These are phyloP conservation scores for Crocidura indochinensis DNA, from an alignment of 2,797 vertebrate species.

Conservation along the genomic window DNA sequence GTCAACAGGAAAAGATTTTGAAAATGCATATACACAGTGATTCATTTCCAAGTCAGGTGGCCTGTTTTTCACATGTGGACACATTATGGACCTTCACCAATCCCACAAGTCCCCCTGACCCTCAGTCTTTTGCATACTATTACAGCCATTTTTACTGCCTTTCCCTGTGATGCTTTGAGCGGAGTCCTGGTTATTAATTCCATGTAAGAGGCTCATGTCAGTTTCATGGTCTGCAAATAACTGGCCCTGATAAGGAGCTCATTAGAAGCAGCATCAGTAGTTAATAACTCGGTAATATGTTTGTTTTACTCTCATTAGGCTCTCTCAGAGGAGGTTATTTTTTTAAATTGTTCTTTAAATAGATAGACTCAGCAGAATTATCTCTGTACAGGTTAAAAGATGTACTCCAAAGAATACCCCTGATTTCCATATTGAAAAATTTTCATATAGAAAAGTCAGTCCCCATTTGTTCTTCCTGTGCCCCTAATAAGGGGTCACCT, in stretches of 20 bases:
- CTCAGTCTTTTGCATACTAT: not conserved
- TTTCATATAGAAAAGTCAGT: conserved; percentile 79
- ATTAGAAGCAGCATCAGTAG: conserved; percentile 88
- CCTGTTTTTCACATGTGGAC: conserved; percentile 74
- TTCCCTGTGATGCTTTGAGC: conserved; percentile 79
- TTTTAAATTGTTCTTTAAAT: conserved; percentile 85
- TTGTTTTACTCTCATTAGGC: conserved; percentile 88
- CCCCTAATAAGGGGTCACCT: not conserved
- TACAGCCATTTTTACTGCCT: conserved; percentile 81
- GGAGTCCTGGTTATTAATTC: conserved; percentile 85
- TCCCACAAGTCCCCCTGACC: conserved; percentile 27
- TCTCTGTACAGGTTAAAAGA: conserved; percentile 65
- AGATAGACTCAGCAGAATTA: conserved; percentile 87
- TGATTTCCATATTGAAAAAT: conserved; percentile 82
- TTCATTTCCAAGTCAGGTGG: conserved; percentile 82
- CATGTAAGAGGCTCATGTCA: conserved; percentile 84
- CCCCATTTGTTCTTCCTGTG: not conserved
- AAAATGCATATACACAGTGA: conserved; percentile 66
- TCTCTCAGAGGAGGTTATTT: conserved; percentile 77
- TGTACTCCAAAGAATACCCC: conserved; percentile 75
- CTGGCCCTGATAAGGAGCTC: conserved; percentile 88
- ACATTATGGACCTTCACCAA: conserved; percentile 9
- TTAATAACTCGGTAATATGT: conserved; percentile 89
- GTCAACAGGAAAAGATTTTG: conserved; percentile 64
- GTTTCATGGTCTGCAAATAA: conserved; percentile 87